Percentiles rank a stretch among this genome's conserved stretches.
These are phyloP conservation scores for Grantiella picta DNA, from an alignment of 2,113 vertebrate genomes.

Conservation along the genomic window DNA sequence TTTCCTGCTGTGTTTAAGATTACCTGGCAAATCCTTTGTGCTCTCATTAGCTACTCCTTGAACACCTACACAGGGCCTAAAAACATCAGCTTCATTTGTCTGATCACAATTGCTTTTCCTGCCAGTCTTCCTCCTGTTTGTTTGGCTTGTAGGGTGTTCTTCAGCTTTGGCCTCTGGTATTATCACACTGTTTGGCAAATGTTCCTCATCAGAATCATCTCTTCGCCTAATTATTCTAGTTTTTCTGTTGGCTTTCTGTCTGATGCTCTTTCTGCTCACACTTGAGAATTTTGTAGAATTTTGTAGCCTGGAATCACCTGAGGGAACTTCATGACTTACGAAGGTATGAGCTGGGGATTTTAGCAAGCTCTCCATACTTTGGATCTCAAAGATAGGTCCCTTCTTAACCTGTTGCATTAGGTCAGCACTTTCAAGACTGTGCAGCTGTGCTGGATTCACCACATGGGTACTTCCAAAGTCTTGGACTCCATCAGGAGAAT, in stretches of 20 bases:
- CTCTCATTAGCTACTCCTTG: background rate
- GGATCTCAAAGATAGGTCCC: background rate
- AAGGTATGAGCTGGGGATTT: background rate
- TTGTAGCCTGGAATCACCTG: background rate
- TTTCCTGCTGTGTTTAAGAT: background rate
- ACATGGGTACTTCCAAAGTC: background rate
- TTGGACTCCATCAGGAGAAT: background rate
- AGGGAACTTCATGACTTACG: background rate
- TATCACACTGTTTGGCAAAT: background rate
- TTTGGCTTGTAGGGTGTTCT: background rate
- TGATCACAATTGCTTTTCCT: background rate
- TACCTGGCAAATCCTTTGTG: background rate
- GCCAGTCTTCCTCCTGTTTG: background rate
- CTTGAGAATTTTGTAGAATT: background rate
- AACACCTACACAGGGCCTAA: background rate
- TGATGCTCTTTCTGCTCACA: background rate
- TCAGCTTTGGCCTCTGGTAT: background rate
- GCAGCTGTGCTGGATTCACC: background rate
- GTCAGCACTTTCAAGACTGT: background rate
- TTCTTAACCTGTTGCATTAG: background rate
- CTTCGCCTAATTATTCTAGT: background rate
- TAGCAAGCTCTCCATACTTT: background rate
- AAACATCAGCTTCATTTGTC: background rate
- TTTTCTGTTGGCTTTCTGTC: slow-evolving; percentile 17
- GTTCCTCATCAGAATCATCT: background rate